Evolutionary conservation across 92 coral and sea anemone genomes (phyloP), one percentile per base, ranked within the genome.

Genomic region (Zoanthus solanderi): DNA sequence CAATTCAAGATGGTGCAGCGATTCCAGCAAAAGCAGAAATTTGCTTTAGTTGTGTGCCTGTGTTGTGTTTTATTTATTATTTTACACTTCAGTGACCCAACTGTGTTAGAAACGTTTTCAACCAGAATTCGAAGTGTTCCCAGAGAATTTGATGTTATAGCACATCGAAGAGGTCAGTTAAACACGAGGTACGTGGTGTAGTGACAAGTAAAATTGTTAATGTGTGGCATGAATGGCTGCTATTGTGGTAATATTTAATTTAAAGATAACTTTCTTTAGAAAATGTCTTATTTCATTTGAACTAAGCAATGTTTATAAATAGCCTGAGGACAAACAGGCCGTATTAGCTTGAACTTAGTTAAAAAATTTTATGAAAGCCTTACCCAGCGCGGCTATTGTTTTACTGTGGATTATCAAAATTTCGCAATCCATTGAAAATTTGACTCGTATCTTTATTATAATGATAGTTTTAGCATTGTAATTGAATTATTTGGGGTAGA

Each of bases 61-160:
- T 77, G 67, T 56, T 54, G 66, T 30, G 67, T 54, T 56, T 31
- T 77, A 54, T 8, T 77, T 34, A 10, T 77, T 13, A 54, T 77
- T 52, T 11, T 77, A 53, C 82, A 77, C 82, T 54, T 53, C 47
- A 77, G 82, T 56, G 82, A 30, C 47, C 82, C 82, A 42, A 52
- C 82, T 12, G 82, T 77, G 30, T 14, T 77, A 0, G 67, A 53
- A 52, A 31, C 0, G 67, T 54, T 77, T 77, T 54, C 80, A 31
- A 15, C 82, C 32, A 77, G 48, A 54, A 77, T 29, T 18, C 66
- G 67, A 54, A 77, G 6, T 28, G 14, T 31, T 52, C 29, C 29
- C 32, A 31, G 45, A 77, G 66, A 56, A 54, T 16, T 75, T 48
- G 68, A 54, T 56, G 66, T 56, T 32, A 12, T 23, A 53, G 47